A percentile compares a stretch with the other conserved stretches of the same genome.
phyloP scores from a whole-genome alignment of 2,113 vertebrate genomes.

The Patagioenas fasciata region DNA sequence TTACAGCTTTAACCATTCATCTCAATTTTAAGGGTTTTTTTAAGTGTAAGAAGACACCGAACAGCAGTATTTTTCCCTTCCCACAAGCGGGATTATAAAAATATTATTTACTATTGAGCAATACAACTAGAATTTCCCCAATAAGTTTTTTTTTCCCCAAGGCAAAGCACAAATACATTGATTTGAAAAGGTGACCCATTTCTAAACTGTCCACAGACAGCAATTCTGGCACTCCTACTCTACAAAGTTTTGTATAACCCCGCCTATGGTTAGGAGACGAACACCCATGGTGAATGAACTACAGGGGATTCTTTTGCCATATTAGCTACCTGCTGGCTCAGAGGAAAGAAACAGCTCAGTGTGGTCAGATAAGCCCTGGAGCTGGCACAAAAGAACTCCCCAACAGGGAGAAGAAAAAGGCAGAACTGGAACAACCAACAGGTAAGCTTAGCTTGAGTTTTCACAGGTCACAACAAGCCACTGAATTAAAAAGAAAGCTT shows the following conservation, averaged over 20 bases:
- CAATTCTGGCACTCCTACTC: not conserved
- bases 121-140: not conserved
- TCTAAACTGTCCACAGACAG: not conserved
- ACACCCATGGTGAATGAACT: not conserved
- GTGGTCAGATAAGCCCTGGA: not conserved
- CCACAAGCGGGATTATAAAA: not conserved
- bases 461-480: slow-evolving; percentile 37
- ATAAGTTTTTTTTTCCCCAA: not conserved
- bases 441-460: not conserved
- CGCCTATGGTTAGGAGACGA: accelerated
- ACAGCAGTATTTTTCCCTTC: not conserved
- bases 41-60: not conserved
- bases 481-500: not conserved
- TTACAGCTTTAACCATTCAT: not conserved
- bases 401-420: not conserved
- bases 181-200: not conserved
- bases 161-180: not conserved
- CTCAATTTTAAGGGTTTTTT: not conserved
- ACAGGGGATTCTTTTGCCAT: not conserved
- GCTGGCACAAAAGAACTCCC: not conserved
- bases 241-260: not conserved
- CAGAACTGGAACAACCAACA: not conserved
- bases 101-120: not conserved
- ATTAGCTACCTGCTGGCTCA: not conserved
- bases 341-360: not conserved